Percentiles rank a stretch among this genome's conserved stretches.
Evolutionary conservation across 2,888 invertebrate genomes (phyloP).

Genomic region (Apotomis betuletana): DNA sequence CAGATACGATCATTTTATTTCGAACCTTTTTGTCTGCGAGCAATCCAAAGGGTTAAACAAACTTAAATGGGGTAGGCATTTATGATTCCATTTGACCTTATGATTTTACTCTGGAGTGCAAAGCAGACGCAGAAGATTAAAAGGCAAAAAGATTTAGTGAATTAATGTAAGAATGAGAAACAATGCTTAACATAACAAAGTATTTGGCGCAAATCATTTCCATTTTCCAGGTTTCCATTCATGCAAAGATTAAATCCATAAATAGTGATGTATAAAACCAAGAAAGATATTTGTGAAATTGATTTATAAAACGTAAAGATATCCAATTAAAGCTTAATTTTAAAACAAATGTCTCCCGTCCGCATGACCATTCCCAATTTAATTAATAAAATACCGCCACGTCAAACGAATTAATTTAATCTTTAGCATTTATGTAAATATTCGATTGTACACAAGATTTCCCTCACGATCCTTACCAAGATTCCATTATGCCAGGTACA

Average conservation of each 20-base stretch:
- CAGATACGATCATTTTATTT: slow-evolving; percentile 35
- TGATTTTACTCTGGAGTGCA: slow-evolving; percentile 16
- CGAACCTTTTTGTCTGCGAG: slow-evolving; percentile 33
- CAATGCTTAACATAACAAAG: slow-evolving; percentile 28
- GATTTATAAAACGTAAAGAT: too few relatives aligned
- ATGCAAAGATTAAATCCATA: too few relatives aligned
- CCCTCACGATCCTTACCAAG: slow-evolving; percentile 14
- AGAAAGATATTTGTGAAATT: too few relatives aligned
- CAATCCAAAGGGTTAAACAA: slow-evolving; percentile 29
- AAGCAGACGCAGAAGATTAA: slow-evolving; percentile 22
- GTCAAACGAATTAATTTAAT: background rate
- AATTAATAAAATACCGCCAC: background rate
- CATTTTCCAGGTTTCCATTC: too few relatives aligned
- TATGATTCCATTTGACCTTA: slow-evolving; percentile 28
- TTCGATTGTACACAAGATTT: slow-evolving; percentile 20
- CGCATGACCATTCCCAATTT: background rate
- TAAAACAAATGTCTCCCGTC: background rate
- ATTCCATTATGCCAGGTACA: slow-evolving; percentile 28
- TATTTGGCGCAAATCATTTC: slow-evolving; percentile 1
- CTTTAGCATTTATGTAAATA: slow-evolving; percentile 17
- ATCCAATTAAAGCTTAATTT: too few relatives aligned
- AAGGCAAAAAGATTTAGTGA: slow-evolving; percentile 30
- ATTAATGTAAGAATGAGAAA: slow-evolving; percentile 29
- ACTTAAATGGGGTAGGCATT: slow-evolving; percentile 31
- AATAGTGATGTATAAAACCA: too few relatives aligned